Percentiles rank a stretch among this genome's conserved stretches.
phyloP scores from a whole-genome alignment of 2,797 vertebrate genomes.

The Xiphophorus birchmanni region DNA sequence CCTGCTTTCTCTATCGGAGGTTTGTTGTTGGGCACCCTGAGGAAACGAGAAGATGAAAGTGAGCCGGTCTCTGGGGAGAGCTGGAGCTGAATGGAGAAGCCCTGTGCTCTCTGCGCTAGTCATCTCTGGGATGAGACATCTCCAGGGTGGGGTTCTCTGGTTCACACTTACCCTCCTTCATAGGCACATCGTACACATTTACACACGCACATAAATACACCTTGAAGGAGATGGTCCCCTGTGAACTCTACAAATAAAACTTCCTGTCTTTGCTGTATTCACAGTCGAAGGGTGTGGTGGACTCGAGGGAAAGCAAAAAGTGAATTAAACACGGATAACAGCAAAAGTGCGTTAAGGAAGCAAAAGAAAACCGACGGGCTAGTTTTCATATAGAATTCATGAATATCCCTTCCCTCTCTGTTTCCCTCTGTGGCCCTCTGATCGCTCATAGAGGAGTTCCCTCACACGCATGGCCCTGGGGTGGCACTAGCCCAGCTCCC shows the following conservation, averaged over 20 bases:
- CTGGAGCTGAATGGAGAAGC: constrained; percentile 60
- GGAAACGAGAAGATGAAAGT: constrained; percentile 80
- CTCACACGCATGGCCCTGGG: constrained; percentile 64
- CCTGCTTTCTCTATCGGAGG: constrained; percentile 39
- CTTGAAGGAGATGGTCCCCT: constrained; percentile 39
- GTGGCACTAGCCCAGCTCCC: constrained; percentile 63
- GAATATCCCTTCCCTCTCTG: constrained; percentile 34
- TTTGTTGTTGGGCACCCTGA: constrained; percentile 76
- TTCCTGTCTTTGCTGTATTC: constrained; percentile 39
- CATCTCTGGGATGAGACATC: constrained; percentile 54
- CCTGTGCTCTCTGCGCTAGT: constrained; percentile 33
- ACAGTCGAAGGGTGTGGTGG: constrained; percentile 45
- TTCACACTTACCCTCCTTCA: constrained; percentile 48
- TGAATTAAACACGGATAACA: constrained; percentile 55
- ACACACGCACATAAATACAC: constrained; percentile 33
- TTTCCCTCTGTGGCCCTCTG: constrained; percentile 50
- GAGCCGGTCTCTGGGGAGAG: constrained; percentile 67
- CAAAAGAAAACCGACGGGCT: constrained; percentile 47
- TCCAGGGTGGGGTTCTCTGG: constrained; percentile 49
- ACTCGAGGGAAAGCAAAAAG: constrained; percentile 51
- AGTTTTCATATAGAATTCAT: constrained; percentile 54
- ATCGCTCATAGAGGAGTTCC: constrained; percentile 63
- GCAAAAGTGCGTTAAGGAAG: constrained; percentile 54
- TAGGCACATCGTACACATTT: constrained; percentile 18
- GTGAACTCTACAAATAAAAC: constrained; percentile 42